phyloP scores from a whole-genome alignment of 1,140 invertebrate genomes.

The Heliconius congener region DNA sequence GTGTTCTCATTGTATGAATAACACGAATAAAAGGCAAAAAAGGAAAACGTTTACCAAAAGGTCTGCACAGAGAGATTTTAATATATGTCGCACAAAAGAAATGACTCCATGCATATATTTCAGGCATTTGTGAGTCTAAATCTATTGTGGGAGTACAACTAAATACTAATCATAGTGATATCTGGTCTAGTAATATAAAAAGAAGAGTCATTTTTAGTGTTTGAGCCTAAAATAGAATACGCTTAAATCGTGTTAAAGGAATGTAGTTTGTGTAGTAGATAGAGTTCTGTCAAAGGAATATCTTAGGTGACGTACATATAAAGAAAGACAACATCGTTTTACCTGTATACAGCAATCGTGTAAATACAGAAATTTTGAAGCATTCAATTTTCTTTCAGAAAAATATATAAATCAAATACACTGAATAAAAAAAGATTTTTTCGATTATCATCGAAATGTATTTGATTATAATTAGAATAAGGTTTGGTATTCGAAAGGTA shows the following conservation, averaged over 20 bases:
- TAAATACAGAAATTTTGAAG: too few species aligned
- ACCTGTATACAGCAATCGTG: too few species aligned
- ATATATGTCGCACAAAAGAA: slow-evolving; percentile 36
- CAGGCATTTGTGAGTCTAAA: slow-evolving; percentile 23
- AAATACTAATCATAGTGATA: slow-evolving; percentile 7
- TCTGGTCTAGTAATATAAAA: background rate
- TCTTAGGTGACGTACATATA: too few species aligned
- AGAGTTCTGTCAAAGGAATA: too few species aligned
- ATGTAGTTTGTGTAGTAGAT: too few species aligned
- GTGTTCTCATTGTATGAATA: slow-evolving; percentile 31
- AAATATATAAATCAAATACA: too few species aligned
- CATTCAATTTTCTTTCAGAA: too few species aligned
- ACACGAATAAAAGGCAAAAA: slow-evolving; percentile 27
- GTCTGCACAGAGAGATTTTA: slow-evolving; percentile 31
- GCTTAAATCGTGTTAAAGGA: background rate
- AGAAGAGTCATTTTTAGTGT: background rate
- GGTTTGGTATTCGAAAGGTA: too few species aligned
- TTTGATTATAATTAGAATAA: too few species aligned
- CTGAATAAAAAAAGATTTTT: too few species aligned
- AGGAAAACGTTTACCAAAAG: slow-evolving; percentile 28
- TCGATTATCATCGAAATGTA: too few species aligned
- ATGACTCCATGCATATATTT: slow-evolving; percentile 17
- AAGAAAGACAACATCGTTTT: too few species aligned
- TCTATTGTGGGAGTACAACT: slow-evolving; percentile 24
- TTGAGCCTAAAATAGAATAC: background rate